Percentiles rank a stretch among this genome's conserved stretches.
Conservation (phyloP, 2,113 vertebrate species). For the Strix aluco region DNA sequence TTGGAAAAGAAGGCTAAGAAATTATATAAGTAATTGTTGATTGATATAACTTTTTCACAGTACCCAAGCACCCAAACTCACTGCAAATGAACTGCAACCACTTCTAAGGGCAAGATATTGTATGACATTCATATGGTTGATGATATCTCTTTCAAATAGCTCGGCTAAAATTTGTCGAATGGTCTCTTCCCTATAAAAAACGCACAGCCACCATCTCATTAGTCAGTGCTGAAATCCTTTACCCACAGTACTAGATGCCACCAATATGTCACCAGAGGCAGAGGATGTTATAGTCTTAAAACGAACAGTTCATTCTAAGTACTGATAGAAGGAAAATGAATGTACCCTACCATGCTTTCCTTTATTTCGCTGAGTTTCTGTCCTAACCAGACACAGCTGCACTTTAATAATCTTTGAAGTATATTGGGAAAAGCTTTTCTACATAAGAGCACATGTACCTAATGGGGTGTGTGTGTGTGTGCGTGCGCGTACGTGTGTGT, state of each 20-base stretch:
- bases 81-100: not conserved
- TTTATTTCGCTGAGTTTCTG: not conserved
- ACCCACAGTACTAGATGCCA: conserved; percentile 32
- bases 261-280: conserved; percentile 46
- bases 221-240: conserved; percentile 8
- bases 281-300: conserved; percentile 28
- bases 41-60: not conserved
- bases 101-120: not conserved
- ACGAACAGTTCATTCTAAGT: not conserved
- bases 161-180: not conserved
- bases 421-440: conserved; percentile 12
- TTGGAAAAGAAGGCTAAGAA: not conserved
- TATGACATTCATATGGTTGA: not conserved
- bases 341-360: not conserved
- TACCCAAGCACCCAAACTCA: not conserved
- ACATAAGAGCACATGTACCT: not conserved
- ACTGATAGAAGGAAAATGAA: conserved; percentile 17
- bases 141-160: conserved; percentile 28
- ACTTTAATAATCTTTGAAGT: conserved; percentile 37
- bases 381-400: not conserved
- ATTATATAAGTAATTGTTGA: not conserved
- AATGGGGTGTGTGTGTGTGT: not conserved
- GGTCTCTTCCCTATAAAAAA: not conserved
- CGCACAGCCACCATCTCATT: not conserved
- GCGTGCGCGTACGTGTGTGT: not conserved